These are phyloP conservation scores for Ibidorhyncha struthersii DNA, from an alignment of 2,113 vertebrate genomes.

Conservation along the genomic window DNA sequence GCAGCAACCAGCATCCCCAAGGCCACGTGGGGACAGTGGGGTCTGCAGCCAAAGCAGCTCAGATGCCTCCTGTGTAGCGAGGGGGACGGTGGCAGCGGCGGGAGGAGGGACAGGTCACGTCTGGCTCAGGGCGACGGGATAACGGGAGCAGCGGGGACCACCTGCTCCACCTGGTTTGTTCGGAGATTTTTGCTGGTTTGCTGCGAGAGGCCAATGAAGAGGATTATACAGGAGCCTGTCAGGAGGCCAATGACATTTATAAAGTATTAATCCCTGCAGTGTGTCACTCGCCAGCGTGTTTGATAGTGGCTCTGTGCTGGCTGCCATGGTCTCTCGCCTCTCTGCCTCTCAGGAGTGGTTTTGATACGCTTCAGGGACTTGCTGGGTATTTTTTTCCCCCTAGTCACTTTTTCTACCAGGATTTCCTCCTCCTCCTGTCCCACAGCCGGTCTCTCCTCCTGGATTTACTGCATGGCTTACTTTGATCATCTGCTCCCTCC, in stretches of 20 bases:
- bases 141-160: background rate
- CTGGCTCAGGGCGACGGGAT: rapidly evolving
- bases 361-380: background rate
- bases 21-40: background rate
- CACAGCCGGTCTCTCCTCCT: background rate
- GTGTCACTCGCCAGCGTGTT: background rate
- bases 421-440: background rate
- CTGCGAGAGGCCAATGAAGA: background rate
- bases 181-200: background rate
- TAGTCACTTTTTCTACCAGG: background rate
- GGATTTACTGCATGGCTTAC: background rate
- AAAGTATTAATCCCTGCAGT: constrained; percentile 44
- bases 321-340: background rate
- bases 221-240: background rate
- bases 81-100: rapidly evolving
- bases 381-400: background rate
- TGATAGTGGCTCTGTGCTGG: background rate
- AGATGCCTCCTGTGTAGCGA: background rate
- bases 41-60: background rate
- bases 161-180: background rate
- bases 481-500: background rate
- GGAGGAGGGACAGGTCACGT: background rate
- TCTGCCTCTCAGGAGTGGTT: background rate
- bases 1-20: background rate
- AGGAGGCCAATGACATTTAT: constrained; percentile 49